A percentile compares a stretch with the other conserved stretches of the same genome.
Evolutionary conservation across 2,797 vertebrate genomes (phyloP).

Genomic region (Hydrophis major): DNA sequence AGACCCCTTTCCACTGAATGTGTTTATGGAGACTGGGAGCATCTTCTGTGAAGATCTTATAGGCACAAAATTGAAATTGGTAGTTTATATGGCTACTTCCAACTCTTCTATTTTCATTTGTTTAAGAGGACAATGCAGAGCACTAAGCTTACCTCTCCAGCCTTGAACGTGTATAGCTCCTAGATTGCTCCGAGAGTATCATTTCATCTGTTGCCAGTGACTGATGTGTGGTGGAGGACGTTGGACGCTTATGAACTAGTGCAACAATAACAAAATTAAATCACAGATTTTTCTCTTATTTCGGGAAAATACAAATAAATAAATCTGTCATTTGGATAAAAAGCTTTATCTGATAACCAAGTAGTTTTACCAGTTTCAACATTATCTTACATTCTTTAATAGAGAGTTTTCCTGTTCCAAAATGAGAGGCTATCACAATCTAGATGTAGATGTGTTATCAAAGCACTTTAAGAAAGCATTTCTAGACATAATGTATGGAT

Average conservation of each 20-base stretch:
- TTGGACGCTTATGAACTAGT: conserved; percentile 30
- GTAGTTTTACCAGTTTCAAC: not conserved
- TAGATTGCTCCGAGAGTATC: not conserved
- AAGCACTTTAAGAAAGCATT: not conserved
- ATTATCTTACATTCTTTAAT: not conserved
- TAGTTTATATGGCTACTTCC: not conserved
- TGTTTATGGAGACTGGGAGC: not conserved
- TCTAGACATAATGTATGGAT: not conserved
- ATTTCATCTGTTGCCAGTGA: not conserved
- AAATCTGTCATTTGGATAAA: not conserved
- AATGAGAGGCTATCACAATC: not conserved
- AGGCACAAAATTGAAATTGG: not conserved
- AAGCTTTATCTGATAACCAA: not conserved
- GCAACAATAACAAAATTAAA: conserved; percentile 6
- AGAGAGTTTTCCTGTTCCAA: not conserved
- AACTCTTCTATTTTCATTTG: not conserved
- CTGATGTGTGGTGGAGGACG: conserved; percentile 10
- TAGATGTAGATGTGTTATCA: not conserved
- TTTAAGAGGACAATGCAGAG: not conserved
- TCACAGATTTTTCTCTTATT: not conserved
- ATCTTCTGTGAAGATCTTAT: not conserved
- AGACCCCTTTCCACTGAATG: not conserved
- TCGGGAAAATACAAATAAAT: not conserved
- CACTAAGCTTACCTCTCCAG: conserved; percentile 47
- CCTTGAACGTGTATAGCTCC: not conserved